phyloP scores from a whole-genome alignment of 2,113 vertebrate species.

The Nanorana parkeri region DNA sequence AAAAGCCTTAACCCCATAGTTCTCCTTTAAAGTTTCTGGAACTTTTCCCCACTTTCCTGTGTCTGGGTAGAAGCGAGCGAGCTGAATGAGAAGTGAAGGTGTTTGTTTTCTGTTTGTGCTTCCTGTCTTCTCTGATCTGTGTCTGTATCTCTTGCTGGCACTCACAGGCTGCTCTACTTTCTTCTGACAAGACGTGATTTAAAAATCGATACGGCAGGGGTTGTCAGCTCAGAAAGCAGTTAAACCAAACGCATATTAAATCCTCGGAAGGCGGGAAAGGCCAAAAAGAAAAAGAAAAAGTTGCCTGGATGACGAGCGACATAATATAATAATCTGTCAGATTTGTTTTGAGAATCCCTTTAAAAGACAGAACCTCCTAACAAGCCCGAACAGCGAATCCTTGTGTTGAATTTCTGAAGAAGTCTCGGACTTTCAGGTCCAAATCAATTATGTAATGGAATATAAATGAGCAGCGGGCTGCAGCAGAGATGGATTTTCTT shows the following conservation, averaged over 20 bases:
- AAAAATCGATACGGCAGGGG: slow-evolving; percentile 1
- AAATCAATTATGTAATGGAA: too few species aligned
- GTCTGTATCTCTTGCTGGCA: not conserved
- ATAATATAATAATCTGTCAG: not conserved
- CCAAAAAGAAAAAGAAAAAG: not conserved
- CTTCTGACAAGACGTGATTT: not conserved
- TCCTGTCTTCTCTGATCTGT: not conserved
- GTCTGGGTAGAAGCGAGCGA: too few species aligned
- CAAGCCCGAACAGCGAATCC: too few species aligned
- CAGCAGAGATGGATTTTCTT: too few species aligned
- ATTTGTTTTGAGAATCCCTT: not conserved
- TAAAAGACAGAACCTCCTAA: not conserved
- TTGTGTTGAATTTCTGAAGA: too few species aligned
- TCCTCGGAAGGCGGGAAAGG: not conserved
- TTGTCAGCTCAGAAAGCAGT: not conserved
- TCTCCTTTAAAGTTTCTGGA: too few species aligned
- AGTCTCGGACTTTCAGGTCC: too few species aligned
- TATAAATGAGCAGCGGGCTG: too few species aligned
- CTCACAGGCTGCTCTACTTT: not conserved
- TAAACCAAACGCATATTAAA: not conserved
- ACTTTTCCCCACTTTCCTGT: too few species aligned
- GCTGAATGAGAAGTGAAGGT: not conserved
- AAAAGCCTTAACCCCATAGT: too few species aligned
- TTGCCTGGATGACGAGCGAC: not conserved
- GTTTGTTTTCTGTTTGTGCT: not conserved